Percentiles rank a stretch among this genome's conserved stretches.
Evolutionary conservation across 2,797 vertebrate species (phyloP).

Genomic region (Thalassophryne amazonica): DNA sequence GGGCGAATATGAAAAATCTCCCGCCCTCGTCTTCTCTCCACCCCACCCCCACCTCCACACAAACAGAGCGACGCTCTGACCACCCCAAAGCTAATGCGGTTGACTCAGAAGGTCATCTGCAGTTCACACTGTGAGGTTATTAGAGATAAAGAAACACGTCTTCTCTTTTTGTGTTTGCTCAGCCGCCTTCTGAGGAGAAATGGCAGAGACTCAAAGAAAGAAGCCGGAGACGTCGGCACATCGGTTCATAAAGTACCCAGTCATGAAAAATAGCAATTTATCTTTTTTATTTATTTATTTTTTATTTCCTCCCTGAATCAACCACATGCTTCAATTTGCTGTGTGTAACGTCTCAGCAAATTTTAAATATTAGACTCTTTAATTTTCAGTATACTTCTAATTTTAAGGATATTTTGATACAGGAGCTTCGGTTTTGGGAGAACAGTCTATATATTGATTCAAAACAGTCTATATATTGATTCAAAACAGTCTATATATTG

Average conservation of each 20-base stretch:
- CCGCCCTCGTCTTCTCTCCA: conserved; percentile 7
- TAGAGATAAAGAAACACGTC: conserved; percentile 63
- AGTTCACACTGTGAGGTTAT: conserved; percentile 79
- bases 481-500: no score
- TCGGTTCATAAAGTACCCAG: background rate
- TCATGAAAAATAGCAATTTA: no score
- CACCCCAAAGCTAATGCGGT: conserved; percentile 78
- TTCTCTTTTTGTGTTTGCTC: conserved; percentile 42
- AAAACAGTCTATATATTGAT: no score
- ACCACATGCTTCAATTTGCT: conserved; percentile 11
- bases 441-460: no score
- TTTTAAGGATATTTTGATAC: no score
- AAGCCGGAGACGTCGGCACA: background rate
- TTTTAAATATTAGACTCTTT: no score
- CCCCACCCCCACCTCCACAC: conserved; percentile 12
- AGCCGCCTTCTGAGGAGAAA: conserved; percentile 29
- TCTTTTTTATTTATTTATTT: background rate
- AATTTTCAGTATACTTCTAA: no score
- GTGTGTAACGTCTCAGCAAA: no score
- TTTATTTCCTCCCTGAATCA: background rate
- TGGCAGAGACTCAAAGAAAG: background rate
- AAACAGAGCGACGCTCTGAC: conserved; percentile 40
- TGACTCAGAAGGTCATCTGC: conserved; percentile 75
- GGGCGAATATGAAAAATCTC: conserved; percentile 64
- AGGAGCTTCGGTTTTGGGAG: no score